A percentile compares a stretch with the other conserved stretches of the same genome.
phyloP scores from a whole-genome alignment of 2,113 vertebrate species.

The Gila orcuttii region DNA sequence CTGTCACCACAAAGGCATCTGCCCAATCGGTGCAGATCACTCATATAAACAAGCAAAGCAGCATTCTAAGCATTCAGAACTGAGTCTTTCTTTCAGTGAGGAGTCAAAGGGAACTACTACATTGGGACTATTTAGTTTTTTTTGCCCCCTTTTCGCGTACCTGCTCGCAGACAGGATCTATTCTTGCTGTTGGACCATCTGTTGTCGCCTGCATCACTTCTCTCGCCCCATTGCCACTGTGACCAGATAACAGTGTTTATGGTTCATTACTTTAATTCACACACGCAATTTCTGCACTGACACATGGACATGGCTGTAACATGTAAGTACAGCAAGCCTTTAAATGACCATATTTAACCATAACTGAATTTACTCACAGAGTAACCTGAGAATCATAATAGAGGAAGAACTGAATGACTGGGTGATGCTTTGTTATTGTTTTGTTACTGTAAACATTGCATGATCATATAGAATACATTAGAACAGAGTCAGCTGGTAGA shows the following conservation, averaged over 20 bases:
- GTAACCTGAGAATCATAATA: not conserved
- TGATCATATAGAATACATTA: not conserved
- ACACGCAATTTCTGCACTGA: slow-evolving; percentile 20
- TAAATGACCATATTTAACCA: not conserved
- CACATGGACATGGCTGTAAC: slow-evolving; percentile 43
- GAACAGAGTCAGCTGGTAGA: not conserved
- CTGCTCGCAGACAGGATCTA: not conserved
- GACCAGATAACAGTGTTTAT: not conserved
- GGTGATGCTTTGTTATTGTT: not conserved
- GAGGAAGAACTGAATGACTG: not conserved
- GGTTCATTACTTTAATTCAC: not conserved
- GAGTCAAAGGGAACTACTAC: slow-evolving; percentile 20
- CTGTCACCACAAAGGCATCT: slow-evolving; percentile 23
- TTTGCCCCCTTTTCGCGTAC: not conserved
- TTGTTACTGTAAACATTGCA: not conserved
- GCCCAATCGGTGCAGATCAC: slow-evolving; percentile 42
- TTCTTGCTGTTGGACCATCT: slow-evolving; percentile 26
- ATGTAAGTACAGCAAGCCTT: slow-evolving; percentile 52
- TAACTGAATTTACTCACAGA: not conserved
- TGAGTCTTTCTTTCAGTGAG: slow-evolving; percentile 30
- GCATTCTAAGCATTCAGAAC: slow-evolving; percentile 51
- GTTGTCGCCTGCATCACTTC: not conserved
- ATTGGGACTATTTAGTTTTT: not conserved
- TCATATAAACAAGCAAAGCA: slow-evolving; percentile 57
- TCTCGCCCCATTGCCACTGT: not conserved